phyloP scores from a whole-genome alignment of 2,113 vertebrate genomes.

The Coracopsis vasa region DNA sequence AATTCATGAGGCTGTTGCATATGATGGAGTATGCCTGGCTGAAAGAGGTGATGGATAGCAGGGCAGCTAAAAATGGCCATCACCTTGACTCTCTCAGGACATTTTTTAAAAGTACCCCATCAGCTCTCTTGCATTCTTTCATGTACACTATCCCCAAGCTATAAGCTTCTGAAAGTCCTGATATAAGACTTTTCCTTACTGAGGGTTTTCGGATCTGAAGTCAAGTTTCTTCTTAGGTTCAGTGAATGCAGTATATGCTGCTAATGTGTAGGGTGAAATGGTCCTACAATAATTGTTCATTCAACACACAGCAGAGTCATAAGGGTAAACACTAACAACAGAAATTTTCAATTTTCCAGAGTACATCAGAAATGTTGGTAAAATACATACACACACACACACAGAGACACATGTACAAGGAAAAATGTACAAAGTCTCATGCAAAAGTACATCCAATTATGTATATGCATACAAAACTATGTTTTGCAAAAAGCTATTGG shows the following conservation, averaged over 20 bases:
- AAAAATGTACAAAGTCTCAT: background rate
- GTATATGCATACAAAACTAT: background rate
- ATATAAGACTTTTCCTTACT: slow-evolving; percentile 59
- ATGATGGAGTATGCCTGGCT: slow-evolving; percentile 87
- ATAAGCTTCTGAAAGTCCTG: slow-evolving; percentile 50
- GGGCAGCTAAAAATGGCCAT: slow-evolving; percentile 87
- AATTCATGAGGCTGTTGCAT: slow-evolving; percentile 88
- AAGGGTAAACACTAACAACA: slow-evolving; percentile 47
- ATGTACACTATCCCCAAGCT: slow-evolving; percentile 71
- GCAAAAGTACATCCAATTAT: background rate
- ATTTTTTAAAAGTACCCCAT: slow-evolving; percentile 85
- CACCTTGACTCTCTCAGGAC: slow-evolving; percentile 89
- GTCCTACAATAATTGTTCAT: slow-evolving; percentile 39
- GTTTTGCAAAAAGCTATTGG: background rate
- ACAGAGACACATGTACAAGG: background rate
- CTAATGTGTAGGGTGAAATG: slow-evolving; percentile 42
- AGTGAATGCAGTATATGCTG: slow-evolving; percentile 3
- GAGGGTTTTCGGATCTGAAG: slow-evolving; percentile 26
- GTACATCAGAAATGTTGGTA: background rate
- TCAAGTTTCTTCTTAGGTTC: slow-evolving; percentile 42
- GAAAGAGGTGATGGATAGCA: slow-evolving; percentile 87
- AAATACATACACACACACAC: background rate
- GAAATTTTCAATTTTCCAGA: background rate
- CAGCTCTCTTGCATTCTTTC: slow-evolving; percentile 80
- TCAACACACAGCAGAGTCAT: background rate